Conservation (phyloP, 2,888 invertebrate genomes). For the Diachrysia chrysitis region DNA sequence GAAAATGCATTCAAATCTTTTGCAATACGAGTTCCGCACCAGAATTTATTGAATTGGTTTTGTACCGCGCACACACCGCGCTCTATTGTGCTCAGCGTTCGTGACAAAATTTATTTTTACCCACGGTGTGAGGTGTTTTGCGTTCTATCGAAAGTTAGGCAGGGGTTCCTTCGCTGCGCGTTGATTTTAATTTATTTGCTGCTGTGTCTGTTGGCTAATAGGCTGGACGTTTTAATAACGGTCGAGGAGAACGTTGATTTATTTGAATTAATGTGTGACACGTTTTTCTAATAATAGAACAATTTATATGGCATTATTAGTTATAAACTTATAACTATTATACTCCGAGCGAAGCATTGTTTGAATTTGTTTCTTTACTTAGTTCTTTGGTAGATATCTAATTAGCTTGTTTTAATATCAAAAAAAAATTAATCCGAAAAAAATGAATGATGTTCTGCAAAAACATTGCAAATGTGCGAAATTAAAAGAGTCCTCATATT, state of each 20-base stretch:
- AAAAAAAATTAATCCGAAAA: background rate
- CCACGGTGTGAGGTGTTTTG: slow-evolving; percentile 57
- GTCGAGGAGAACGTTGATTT: slow-evolving; percentile 29
- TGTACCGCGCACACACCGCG: slow-evolving; percentile 73
- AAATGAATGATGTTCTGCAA: too few species aligned
- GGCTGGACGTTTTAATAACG: slow-evolving; percentile 33
- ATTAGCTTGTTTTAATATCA: background rate
- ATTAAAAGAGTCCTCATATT: background rate
- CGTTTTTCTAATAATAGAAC: slow-evolving; percentile 45
- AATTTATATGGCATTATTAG: slow-evolving; percentile 40
- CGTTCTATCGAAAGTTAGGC: slow-evolving; percentile 53
- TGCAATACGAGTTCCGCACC: slow-evolving; percentile 73
- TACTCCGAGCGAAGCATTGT: slow-evolving; percentile 4
- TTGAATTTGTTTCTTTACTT: background rate
- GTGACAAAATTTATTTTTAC: slow-evolving; percentile 78
- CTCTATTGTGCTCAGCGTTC: slow-evolving; percentile 74
- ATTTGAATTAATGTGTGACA: slow-evolving; percentile 33
- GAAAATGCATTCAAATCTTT: slow-evolving; percentile 83
- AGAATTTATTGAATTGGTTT: slow-evolving; percentile 84
- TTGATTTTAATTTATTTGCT: slow-evolving; percentile 28
- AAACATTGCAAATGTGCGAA: background rate
- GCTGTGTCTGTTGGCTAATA: slow-evolving; percentile 11
- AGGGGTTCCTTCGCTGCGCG: slow-evolving; percentile 29
- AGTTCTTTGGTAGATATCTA: background rate
- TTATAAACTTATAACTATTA: slow-evolving; percentile 21